Conservation (phyloP, 2,888 invertebrate species). For the Galerucella pusilla region DNA sequence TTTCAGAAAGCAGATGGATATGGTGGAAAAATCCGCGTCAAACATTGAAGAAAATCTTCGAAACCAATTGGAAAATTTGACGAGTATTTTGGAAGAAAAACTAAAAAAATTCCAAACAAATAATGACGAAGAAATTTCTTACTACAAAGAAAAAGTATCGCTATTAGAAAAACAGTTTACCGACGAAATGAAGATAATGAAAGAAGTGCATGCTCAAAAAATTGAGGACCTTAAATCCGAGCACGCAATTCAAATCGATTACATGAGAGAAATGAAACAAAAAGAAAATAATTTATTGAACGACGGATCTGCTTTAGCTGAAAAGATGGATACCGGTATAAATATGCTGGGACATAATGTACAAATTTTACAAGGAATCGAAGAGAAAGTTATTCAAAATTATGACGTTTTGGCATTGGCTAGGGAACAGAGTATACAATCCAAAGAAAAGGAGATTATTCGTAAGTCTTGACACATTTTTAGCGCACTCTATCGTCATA, state of each 20-base stretch:
- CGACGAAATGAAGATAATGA: constrained; percentile 64
- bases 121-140: constrained; percentile 55
- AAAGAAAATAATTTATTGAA: constrained; percentile 68
- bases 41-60: constrained; percentile 72
- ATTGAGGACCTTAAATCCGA: constrained; percentile 67
- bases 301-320: constrained; percentile 67
- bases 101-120: constrained; percentile 58
- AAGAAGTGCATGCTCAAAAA: constrained; percentile 67
- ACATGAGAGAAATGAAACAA: constrained; percentile 70
- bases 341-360: constrained; percentile 67
- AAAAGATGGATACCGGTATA: constrained; percentile 67
- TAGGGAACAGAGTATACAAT: constrained; percentile 67
- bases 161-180: constrained; percentile 55
- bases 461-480: constrained; percentile 60
- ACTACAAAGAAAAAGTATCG: constrained; percentile 59
- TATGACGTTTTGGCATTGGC: constrained; percentile 65
- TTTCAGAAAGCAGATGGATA: constrained; percentile 70
- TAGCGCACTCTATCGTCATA: background rate
- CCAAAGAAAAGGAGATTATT: constrained; percentile 69
- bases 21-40: constrained; percentile 69
- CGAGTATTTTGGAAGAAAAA: constrained; percentile 68
- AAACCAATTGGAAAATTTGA: constrained; percentile 69
- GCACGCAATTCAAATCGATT: constrained; percentile 70
- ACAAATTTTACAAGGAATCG: constrained; percentile 64
- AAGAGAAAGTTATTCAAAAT: constrained; percentile 66